These are phyloP conservation scores for Sebastes taczanowskii DNA, from an alignment of 2,797 vertebrate genomes.

Conservation along the genomic window DNA sequence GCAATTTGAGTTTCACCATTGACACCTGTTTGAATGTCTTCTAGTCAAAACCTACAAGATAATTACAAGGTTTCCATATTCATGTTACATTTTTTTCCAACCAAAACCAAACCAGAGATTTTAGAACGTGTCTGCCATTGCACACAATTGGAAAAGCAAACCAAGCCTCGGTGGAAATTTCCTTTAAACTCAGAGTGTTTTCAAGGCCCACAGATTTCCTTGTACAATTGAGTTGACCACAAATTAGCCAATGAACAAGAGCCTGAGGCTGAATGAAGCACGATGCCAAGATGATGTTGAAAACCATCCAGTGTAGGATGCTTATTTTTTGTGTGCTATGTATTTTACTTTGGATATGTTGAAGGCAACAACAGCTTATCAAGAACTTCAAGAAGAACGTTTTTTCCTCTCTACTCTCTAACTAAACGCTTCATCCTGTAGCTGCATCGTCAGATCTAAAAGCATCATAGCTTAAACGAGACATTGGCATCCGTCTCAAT, in stretches of 20 bases:
- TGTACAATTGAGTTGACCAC: constrained; percentile 38
- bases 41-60: constrained; percentile 43
- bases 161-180: constrained; percentile 46
- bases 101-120: constrained; percentile 26
- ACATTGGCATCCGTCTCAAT: not conserved
- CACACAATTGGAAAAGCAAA: constrained; percentile 18
- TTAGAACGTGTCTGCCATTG: constrained; percentile 1
- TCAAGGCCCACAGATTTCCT: constrained; percentile 26
- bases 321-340: not conserved
- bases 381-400: not conserved
- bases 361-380: not conserved
- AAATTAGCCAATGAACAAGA: constrained; percentile 41
- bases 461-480: not conserved
- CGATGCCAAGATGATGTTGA: not conserved
- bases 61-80: constrained; percentile 60
- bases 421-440: not conserved
- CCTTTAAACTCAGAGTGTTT: constrained; percentile 32
- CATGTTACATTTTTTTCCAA: constrained; percentile 17
- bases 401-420: not conserved
- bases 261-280: constrained; percentile 16
- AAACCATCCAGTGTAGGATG: not conserved
- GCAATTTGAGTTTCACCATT: constrained; percentile 52
- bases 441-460: not conserved
- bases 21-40: constrained; percentile 69
- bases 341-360: not conserved